These are phyloP conservation scores for Myiagra hebetior DNA, from an alignment of 2,113 vertebrate genomes.

Conservation along the genomic window DNA sequence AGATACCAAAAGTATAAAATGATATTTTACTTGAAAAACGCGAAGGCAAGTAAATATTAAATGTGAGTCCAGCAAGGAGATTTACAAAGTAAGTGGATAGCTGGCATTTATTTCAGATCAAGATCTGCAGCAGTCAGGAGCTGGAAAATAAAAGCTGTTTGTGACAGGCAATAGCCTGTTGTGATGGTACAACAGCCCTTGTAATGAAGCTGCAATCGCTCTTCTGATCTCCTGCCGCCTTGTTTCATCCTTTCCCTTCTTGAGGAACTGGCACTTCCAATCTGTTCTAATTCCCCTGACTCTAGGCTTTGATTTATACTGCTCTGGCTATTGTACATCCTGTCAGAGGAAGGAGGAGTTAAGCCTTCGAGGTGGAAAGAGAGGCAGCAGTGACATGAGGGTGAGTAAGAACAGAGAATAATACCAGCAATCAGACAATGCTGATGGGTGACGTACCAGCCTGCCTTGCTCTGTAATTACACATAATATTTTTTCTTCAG, in stretches of 20 bases:
- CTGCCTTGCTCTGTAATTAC: not conserved
- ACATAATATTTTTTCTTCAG: not conserved
- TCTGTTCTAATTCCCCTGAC: conserved; percentile 33
- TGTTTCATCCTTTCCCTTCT: not conserved
- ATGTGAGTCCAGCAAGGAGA: not conserved
- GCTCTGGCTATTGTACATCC: conserved; percentile 22
- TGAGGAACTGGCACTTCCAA: conserved; percentile 37
- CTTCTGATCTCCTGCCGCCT: conserved; percentile 3
- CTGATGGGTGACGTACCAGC: not conserved
- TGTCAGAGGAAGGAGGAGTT: conserved; percentile 16
- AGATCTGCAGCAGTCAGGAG: not conserved
- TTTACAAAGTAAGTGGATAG: not conserved
- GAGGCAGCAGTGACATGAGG: not conserved
- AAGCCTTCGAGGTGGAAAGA: not conserved
- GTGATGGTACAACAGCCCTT: not conserved
- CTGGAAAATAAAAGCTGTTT: conserved; percentile 43
- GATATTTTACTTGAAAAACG: not conserved
- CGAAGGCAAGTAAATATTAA: not conserved
- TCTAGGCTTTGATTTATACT: conserved; percentile 27
- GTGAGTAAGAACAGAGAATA: not conserved
- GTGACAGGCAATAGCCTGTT: conserved; percentile 60
- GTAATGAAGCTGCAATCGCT: conserved; percentile 60
- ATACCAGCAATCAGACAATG: not conserved
- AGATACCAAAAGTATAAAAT: not conserved
- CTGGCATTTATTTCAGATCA: conserved; percentile 23